Evolutionary conservation across 1,140 invertebrate species (phyloP).

Genomic region (Melanaphis sacchari): DNA sequence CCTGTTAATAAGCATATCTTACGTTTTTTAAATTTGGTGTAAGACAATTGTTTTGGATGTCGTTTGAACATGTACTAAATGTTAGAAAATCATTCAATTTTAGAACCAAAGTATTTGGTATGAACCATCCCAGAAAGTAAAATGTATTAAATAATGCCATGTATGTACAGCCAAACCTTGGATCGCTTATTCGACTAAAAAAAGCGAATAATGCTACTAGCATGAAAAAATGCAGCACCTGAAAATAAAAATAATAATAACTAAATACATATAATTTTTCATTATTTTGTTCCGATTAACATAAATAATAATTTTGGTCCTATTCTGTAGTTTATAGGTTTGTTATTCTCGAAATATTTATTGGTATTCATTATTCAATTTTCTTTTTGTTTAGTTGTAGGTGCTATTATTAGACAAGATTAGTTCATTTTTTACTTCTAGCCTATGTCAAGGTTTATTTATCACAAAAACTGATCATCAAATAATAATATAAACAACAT

Average conservation of each 20-base stretch:
- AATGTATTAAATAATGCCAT: conserved; percentile 99
- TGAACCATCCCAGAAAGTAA: conserved; percentile 94
- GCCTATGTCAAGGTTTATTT: too few species aligned
- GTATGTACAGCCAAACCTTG: conserved; percentile 96
- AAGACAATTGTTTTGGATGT: background rate
- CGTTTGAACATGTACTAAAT: background rate
- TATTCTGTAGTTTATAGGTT: too few species aligned
- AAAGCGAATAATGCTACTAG: conserved; percentile 83
- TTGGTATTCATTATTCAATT: too few species aligned
- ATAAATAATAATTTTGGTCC: too few species aligned
- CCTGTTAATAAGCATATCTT: background rate
- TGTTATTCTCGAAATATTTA: too few species aligned
- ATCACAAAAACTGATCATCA: too few species aligned
- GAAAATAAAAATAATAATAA: background rate
- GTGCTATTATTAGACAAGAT: too few species aligned
- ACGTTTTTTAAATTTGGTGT: background rate
- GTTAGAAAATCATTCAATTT: background rate
- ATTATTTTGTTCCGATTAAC: too few species aligned
- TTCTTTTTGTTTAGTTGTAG: too few species aligned
- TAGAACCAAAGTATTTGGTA: conserved; percentile 85
- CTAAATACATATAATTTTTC: too few species aligned
- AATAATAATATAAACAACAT: too few species aligned
- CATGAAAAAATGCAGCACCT: conserved; percentile 69
- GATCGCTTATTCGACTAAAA: conserved; percentile 87
- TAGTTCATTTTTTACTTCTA: too few species aligned